phyloP scores from a whole-genome alignment of 2,888 invertebrate genomes.

The Apodemia hepburni region DNA sequence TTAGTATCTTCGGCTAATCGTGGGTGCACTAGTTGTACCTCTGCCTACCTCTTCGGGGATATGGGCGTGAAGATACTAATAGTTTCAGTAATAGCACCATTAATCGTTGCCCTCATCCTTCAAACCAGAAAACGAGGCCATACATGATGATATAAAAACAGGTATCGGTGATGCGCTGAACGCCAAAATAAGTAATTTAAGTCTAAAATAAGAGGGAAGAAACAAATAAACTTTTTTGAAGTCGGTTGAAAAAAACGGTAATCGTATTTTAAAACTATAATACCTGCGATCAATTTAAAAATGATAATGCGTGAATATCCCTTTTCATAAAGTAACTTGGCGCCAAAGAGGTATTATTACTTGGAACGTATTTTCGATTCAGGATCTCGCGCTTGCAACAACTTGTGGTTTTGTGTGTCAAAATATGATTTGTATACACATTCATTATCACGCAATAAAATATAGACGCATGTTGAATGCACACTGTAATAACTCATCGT shows the following conservation, averaged over 20 bases:
- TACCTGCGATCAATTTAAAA: constrained; percentile 42
- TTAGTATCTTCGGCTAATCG: too few relatives aligned
- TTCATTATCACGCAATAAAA: constrained; percentile 15
- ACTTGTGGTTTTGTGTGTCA: constrained; percentile 13
- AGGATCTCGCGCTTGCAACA: constrained; percentile 49
- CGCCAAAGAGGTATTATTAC: constrained; percentile 57
- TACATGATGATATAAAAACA: too few relatives aligned
- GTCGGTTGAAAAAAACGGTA: neutral
- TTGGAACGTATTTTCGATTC: constrained; percentile 61
- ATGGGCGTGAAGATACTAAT: too few relatives aligned
- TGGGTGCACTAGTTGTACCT: too few relatives aligned
- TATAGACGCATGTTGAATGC: constrained; percentile 6
- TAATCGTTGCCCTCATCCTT: too few relatives aligned
- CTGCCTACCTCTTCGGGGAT: too few relatives aligned
- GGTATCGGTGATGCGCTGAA: too few relatives aligned
- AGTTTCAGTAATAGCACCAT: too few relatives aligned
- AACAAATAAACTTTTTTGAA: too few relatives aligned
- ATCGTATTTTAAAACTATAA: neutral
- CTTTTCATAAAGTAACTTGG: constrained; percentile 37
- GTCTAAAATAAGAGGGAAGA: too few relatives aligned
- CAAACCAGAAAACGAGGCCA: too few relatives aligned
- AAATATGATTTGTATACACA: constrained; percentile 14
- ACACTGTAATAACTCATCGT: neutral
- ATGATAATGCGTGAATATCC: constrained; percentile 46
- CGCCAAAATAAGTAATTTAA: too few relatives aligned